Evolutionary conservation across 2,888 invertebrate genomes (phyloP), one percentile per base, ranked within the genome.

Genomic region (Endotricha flammealis): DNA sequence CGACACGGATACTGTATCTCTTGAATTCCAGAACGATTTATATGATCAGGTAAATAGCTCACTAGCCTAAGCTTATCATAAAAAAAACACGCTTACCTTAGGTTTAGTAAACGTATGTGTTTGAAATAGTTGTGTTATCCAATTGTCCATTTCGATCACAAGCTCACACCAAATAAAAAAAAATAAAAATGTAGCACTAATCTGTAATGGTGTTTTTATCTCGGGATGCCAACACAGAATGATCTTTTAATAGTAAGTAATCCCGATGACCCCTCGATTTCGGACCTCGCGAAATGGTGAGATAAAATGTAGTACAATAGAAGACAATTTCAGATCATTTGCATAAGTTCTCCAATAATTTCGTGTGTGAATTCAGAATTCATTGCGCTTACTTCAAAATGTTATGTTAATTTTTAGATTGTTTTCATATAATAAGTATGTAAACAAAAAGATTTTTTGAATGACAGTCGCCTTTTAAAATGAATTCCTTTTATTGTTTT

Each of bases 51-150:
- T n/a, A n/a, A n/a, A n/a, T n/a, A n/a, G n/a, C n/a, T n/a, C n/a
- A n/a, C n/a, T n/a, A n/a, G n/a, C n/a, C n/a, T n/a, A n/a, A n/a
- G n/a, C n/a, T n/a, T n/a, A 20, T 4, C 7, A 20, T 6, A 4
- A 8, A 8, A 4, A 20, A 20, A 4, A n/a, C 20, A 20, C n/a
- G 57, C 62, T 39, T 68, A 86, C 86, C 81, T 80, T 83, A 6
- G 78, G 67, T 44, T 78, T 83, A 34, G 44, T 60, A 40, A 78
- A 71, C 1, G 70, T 63, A 27, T 73, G 79, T n/a, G 80, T 55
- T 42, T 87, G 87, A 52, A 87, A 87, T 35, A 87, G 64, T 50
- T 86, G 71, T 34, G 83, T 67, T 44, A 87, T 87, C 87, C 87
- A 87, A 65, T 83, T 73, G 38, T 86, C 80, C 86, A 87, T 87